phyloP scores from a whole-genome alignment of 2,888 invertebrate species.

The Timema cristinae region DNA sequence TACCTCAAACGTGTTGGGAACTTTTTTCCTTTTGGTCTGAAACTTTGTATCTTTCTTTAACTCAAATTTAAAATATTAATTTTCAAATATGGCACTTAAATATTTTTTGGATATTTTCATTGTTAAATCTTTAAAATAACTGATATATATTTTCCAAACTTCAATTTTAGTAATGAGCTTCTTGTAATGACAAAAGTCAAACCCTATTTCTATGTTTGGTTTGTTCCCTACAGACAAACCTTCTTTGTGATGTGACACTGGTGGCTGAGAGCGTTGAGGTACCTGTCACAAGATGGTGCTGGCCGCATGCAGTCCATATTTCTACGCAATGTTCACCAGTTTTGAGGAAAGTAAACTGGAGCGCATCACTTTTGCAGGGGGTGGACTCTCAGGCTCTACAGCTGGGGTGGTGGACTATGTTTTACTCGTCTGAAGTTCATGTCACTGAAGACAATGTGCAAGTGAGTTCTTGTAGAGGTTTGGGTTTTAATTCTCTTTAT shows the following conservation, averaged over 20 bases:
- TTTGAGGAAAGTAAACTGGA: constrained; percentile 87
- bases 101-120: too few relatives aligned
- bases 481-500: too few relatives aligned
- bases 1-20: too few relatives aligned
- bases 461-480: constrained; percentile 41
- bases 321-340: constrained; percentile 94
- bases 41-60: too few relatives aligned
- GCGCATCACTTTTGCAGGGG: constrained; percentile 76
- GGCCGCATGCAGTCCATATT: constrained; percentile 90
- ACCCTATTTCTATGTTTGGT: constrained; percentile 9
- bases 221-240: constrained; percentile 56
- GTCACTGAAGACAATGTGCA: constrained; percentile 93
- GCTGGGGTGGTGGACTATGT: constrained; percentile 82
- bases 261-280: constrained; percentile 74
- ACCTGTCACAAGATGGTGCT: constrained; percentile 86
- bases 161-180: too few relatives aligned
- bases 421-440: constrained; percentile 83
- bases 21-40: too few relatives aligned
- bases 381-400: constrained; percentile 83
- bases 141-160: too few relatives aligned
- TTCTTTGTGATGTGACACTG: constrained; percentile 84
- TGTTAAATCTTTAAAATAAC: too few relatives aligned
- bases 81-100: too few relatives aligned
- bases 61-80: too few relatives aligned
- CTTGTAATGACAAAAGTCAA: too few relatives aligned